Base-by-base conservation (phyloP, 2,888 invertebrate species). In the Seira ritae region DNA sequence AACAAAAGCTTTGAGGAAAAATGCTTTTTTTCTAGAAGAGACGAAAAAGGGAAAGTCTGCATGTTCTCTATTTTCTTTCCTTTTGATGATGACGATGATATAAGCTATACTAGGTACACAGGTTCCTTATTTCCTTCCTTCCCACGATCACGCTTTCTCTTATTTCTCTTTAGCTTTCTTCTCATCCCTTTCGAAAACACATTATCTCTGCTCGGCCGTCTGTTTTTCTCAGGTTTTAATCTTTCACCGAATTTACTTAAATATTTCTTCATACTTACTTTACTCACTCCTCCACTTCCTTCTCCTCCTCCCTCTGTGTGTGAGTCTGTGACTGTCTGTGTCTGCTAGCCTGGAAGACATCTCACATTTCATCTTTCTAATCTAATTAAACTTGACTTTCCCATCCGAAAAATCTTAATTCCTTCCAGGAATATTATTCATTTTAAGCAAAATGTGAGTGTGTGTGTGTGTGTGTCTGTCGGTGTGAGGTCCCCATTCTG, bases 351-450 rank as follows among this genome's bases (percentile, higher is more conserved):
- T 69, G 69, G 65, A 76, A 80, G 75, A 84, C 80, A 77, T 79
- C 82, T 85, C 81, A 76, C 85, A 82, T 82, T 82, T 82, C 82
- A 85, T 85, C 85, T 85, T 79, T 79, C 82, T 85, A 85, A 85
- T 85, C 85, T 85, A 82, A 85, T 85, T 85, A 79, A 85, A 85
- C 81, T 85, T 82, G 82, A 85, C 85, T 85, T 85, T 82, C 73
- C 79, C 85, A 85, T 76, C 79, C 82, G 78, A 85, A 82, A 85
- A 82, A 79, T 82, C 85, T 80, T 79, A 79, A 85, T 84, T 84
- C 73, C 84, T 80, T 76, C 46, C 75, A 55, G 42, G 76, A 68
- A 75, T 79, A 85, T 85, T 82, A 85, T 79, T 79, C 82, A 82
- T 82, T 60, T 55, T 42, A 80, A n/a, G 50, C 12, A 50, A 50